Evolutionary conservation across 2,113 vertebrate species (phyloP).

Genomic region (Rhegmatorhina hoffmannsi): DNA sequence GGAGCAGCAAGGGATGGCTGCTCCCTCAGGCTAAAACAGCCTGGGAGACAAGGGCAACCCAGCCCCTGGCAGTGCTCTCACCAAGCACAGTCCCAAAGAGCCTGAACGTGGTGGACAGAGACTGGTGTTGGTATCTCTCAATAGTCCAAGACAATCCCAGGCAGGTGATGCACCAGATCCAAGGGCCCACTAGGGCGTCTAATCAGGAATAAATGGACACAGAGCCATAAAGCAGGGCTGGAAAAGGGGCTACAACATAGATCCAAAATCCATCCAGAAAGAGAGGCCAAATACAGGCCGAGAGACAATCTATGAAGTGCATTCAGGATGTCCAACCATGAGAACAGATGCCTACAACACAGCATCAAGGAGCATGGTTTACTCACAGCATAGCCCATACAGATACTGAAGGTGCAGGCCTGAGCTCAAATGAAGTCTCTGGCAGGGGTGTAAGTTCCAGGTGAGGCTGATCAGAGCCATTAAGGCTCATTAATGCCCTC

Average conservation of each 20-base stretch:
- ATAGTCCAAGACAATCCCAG: neutral
- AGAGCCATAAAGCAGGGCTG: neutral
- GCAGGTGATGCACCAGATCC: neutral
- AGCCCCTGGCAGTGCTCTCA: neutral
- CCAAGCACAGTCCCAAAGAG: neutral
- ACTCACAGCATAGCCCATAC: neutral
- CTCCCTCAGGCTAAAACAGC: neutral
- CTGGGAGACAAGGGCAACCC: neutral
- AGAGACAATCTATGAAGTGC: neutral
- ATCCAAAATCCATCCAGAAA: neutral
- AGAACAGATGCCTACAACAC: neutral
- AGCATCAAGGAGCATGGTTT: neutral
- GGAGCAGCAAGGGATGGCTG: neutral
- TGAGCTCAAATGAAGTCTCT: neutral
- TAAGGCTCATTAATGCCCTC: neutral
- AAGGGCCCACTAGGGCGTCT: neutral
- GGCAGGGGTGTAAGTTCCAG: neutral
- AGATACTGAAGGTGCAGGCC: neutral
- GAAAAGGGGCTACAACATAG: neutral
- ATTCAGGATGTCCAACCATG: neutral
- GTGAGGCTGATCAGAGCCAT: neutral
- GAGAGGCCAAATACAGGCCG: neutral
- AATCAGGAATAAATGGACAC: neutral
- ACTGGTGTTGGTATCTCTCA: accelerated
- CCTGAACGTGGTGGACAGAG: neutral